Conservation (phyloP, 2,888 invertebrate species). For the Listrodromus nycthemerus region DNA sequence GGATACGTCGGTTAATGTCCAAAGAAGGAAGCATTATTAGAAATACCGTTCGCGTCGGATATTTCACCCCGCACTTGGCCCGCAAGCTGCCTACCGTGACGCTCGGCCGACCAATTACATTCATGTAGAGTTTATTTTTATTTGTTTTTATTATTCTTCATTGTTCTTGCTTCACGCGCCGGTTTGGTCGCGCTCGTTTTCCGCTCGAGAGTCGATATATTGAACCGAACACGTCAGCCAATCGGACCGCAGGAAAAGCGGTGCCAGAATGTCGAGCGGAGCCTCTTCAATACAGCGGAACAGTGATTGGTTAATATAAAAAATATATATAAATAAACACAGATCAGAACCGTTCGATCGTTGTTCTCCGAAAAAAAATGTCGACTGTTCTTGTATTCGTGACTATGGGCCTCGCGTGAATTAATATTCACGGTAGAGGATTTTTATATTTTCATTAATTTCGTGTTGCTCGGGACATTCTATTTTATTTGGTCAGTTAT, state of each 20-base stretch:
- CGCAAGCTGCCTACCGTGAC: not conserved
- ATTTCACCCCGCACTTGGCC: not conserved
- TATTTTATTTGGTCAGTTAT: not conserved
- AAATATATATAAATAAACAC: not conserved
- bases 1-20: too few species aligned
- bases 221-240: not conserved
- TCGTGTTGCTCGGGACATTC: too few species aligned
- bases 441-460: too few species aligned
- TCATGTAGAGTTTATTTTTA: not conserved
- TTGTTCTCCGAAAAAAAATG: too few species aligned
- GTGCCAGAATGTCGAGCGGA: not conserved
- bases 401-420: too few species aligned
- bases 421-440: too few species aligned
- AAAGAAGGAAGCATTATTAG: too few species aligned
- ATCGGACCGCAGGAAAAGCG: conserved; percentile 3
- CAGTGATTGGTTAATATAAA: not conserved
- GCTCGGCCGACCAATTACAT: not conserved
- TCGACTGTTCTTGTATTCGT: too few species aligned
- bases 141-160: not conserved
- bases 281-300: not conserved
- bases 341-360: too few species aligned
- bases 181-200: not conserved
- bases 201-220: not conserved
- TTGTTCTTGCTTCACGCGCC: not conserved
- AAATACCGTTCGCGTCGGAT: too few species aligned